Percentiles rank a stretch among this genome's conserved stretches.
Conservation (phyloP, 2,888 invertebrate genomes). For the Volucella inanis region DNA sequence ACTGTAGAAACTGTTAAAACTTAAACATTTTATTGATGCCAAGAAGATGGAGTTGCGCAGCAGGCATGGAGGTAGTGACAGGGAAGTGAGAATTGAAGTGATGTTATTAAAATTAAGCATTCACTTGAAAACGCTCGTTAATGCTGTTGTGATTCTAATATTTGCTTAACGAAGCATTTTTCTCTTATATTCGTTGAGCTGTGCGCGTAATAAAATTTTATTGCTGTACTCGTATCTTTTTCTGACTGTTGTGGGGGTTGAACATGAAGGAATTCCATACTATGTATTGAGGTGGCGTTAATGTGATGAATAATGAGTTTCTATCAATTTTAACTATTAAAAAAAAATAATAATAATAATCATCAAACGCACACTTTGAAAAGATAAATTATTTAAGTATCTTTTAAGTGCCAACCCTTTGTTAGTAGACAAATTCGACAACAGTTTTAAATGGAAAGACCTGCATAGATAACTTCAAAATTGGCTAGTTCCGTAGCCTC, state of each 20-base stretch:
- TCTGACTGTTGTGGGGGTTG: background rate
- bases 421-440: too few species aligned
- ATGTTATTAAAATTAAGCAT: slow-evolving; percentile 65
- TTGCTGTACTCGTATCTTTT: background rate
- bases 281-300: too few species aligned
- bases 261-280: background rate
- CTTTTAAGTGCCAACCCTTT: too few species aligned
- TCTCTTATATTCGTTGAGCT: slow-evolving; percentile 9
- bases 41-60: too few species aligned
- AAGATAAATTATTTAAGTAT: too few species aligned
- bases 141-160: slow-evolving; percentile 37
- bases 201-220: slow-evolving; percentile 27
- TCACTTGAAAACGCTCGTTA: slow-evolving; percentile 57
- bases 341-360: too few species aligned
- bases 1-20: background rate
- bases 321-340: too few species aligned
- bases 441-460: too few species aligned
- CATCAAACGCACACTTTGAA: too few species aligned
- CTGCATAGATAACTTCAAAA: too few species aligned
- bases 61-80: background rate
- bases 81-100: slow-evolving; percentile 15
- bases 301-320: too few species aligned
- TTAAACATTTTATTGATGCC: background rate
- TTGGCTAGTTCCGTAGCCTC: too few species aligned
- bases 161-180: slow-evolving; percentile 43